Evolutionary conservation across 1,140 invertebrate species (phyloP), one percentile per base, ranked within the genome.

Genomic region (Heliothis virescens): DNA sequence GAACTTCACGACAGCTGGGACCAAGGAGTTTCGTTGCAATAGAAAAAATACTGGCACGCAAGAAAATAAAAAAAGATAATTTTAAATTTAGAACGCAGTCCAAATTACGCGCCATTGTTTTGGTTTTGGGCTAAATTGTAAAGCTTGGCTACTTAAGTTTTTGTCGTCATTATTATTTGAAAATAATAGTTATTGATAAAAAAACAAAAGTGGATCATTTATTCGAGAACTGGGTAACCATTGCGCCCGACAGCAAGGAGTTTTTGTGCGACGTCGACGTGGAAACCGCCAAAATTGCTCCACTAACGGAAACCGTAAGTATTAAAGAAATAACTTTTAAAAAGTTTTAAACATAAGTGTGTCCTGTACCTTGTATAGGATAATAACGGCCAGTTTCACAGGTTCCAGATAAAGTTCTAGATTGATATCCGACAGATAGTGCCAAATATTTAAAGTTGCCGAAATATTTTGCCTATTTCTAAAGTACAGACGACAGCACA

Each of bases 281-380:
- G 9, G 89, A 91, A 86, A 85, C 86, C 72, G 86, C 77, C 91
- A 93, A 87, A 83, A 93, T 93, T 90, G 88, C 91, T 80, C 92
- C 92, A 0, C 77, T 94, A 81, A 92, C 90, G 65, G 92, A 94
- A 69, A 85, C 79, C 80, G 91, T 94, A 83, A 92, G 92, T 91
- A n/a, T n/a, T n/a, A n/a, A n/a, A 59, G 21, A 34, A 13, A 69
- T 11, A 47, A 53, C 63, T 79, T 72, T 79, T 72, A 77, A 55
- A 1, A 69, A 53, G 0, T 15, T 53, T n/a, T 52, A 12, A 1
- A 34, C 1, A 4, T 34, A 34, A n/a, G n/a, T 34, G 4, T 34
- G 29, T 34, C 29, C 29, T 34, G 29, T 1, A 34, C 4, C 55
- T 41, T 41, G 10, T 9, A 11, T 2, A 55, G 9, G 16, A 7